phyloP scores from a whole-genome alignment of 2,797 vertebrate species.

The Urocyon cinereoargenteus region DNA sequence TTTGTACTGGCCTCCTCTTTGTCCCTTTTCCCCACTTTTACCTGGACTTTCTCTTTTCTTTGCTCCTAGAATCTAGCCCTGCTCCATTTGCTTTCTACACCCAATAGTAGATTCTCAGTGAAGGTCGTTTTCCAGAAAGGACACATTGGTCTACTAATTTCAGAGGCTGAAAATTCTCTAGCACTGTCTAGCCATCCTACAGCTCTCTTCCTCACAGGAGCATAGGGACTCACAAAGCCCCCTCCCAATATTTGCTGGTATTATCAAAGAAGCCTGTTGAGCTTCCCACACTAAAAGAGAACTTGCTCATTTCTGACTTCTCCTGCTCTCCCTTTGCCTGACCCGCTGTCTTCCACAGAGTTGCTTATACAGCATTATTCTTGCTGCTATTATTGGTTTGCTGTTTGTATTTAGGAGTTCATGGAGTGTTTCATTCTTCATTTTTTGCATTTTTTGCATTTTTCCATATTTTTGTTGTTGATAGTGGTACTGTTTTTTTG shows the following conservation, averaged over 20 bases:
- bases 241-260: neutral
- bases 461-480: neutral
- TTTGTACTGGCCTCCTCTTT: neutral
- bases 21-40: neutral
- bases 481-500: neutral
- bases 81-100: neutral
- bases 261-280: neutral
- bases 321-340: neutral
- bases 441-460: neutral
- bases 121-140: neutral
- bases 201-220: neutral
- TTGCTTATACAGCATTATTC: neutral
- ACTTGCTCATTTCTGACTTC: neutral
- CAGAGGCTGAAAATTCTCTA: neutral
- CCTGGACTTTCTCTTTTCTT: neutral
- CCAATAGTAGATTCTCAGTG: neutral
- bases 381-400: neutral
- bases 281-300: neutral
- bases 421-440: neutral
- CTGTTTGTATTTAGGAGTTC: neutral
- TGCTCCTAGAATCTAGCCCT: neutral
- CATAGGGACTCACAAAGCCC: neutral
- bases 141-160: neutral
- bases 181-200: accelerated
- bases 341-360: neutral